Evolutionary conservation across 2,888 invertebrate species (phyloP), one percentile per base, ranked within the genome.

Genomic region (Myopa testacea): DNA sequence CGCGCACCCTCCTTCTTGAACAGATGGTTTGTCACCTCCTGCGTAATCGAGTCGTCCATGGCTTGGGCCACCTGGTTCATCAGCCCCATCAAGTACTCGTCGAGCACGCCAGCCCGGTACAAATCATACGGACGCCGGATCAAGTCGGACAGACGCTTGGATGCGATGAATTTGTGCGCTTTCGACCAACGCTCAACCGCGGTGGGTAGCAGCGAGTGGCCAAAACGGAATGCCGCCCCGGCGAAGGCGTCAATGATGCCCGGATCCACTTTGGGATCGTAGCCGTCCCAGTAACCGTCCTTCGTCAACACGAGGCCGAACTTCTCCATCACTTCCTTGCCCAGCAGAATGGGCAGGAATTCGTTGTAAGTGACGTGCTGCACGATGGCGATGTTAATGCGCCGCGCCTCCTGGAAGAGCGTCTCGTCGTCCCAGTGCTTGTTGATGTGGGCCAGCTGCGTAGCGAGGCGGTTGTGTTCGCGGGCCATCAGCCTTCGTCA

Each of bases 391-490:
- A 96, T 94, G 82, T 94, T 94, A 84, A 97, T 95, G 75, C 96
- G 92, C 81, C 96, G 91, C 0, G 96, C 90, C 90, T 96, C 96
- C 90, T 97, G 97, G 91, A 94, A 97, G 0, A 97, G 89, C 0
- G 94, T 96, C 90, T 97, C 97, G 85, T 97, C 97, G 85, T 96
- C 95, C 97, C 97, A 97, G 87, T 96, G 96, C 0, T 96, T 96
- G 90, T 98, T 97, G 6, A 97, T 92, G 72, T 92, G 92, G 0
- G 93, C 92, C 60, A 98, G 89, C 7, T 91, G 93, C 74, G 92
- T 92, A 0, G 97, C 97, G 0, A 96, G 90, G 78, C 96, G 91
- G 89, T 98, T 98, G 88, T 98, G 98, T 87, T 98, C 96, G 78
- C 97, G 91, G 0, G 97, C 95, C 94, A 96, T 93, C 55, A 97